Conservation (phyloP, 1,140 invertebrate species). For the Notospermus geniculatus region DNA sequence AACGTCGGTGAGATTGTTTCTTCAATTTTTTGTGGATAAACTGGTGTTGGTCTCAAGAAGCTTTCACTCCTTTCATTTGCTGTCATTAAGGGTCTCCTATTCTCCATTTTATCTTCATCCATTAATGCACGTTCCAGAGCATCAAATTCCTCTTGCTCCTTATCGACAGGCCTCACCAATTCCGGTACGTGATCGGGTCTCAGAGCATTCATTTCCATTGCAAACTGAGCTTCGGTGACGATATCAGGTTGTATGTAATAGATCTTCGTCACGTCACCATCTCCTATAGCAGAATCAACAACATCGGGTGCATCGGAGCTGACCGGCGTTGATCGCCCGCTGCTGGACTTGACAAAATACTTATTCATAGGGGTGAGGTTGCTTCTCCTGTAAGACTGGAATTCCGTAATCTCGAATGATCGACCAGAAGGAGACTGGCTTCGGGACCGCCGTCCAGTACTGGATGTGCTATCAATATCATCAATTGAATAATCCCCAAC, state of each 20-base stretch:
- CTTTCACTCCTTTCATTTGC: too few relatives aligned
- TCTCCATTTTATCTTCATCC: too few relatives aligned
- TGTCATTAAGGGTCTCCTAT: too few relatives aligned
- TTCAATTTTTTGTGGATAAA: too few relatives aligned
- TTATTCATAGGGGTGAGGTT: not conserved
- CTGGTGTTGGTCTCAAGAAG: too few relatives aligned
- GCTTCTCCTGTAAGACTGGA: not conserved
- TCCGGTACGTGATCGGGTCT: not conserved
- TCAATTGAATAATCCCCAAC: constrained; percentile 45
- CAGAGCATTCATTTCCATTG: not conserved
- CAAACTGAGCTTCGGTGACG: not conserved
- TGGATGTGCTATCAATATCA: constrained; percentile 15
- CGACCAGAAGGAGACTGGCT: constrained; percentile 5
- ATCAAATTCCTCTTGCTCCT: too few relatives aligned
- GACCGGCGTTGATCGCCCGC: not conserved
- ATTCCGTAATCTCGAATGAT: not conserved
- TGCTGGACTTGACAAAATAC: not conserved
- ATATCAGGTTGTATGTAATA: not conserved
- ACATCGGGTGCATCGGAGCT: not conserved
- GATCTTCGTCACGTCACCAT: not conserved
- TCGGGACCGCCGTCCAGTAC: constrained; percentile 2
- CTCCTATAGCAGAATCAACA: not conserved
- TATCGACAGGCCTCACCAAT: too few relatives aligned
- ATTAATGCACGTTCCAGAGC: too few relatives aligned
- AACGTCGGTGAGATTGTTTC: too few relatives aligned